Evolutionary conservation across 2,888 invertebrate genomes (phyloP), one percentile per base, ranked within the genome.

Genomic region (Cephus spinipes): DNA sequence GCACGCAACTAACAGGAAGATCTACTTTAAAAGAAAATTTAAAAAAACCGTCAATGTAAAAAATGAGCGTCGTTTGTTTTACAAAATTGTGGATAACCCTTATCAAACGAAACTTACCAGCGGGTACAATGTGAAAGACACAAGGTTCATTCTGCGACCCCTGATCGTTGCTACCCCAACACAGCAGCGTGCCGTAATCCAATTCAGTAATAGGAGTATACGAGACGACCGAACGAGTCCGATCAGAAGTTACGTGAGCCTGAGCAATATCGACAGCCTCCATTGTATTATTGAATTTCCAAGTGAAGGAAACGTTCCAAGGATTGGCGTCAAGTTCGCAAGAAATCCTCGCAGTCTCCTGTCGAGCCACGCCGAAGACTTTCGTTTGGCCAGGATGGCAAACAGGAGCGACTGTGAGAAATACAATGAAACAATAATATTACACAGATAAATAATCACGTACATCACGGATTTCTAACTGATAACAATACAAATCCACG

Each of bases 321-420:
- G 97, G 97, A 89, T 96, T 96, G 0, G 96, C 95, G 83, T 96
- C 95, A 71, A 96, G 92, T 86, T 95, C 94, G 91, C 96, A 96
- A n/a, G 93, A 92, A 82, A 96, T 94, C 87, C 93, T 93, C 69
- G 94, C 94, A 12, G 93, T 93, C 90, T 96, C 96, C 82, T 94
- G 94, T 30, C 95, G 92, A 15, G 95, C 96, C n/a, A 95, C 95
- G 35, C 96, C 96, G 88, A 95, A 95, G 23, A 94, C 93, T 83
- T 93, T 94, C 76, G 94, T 93, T 89, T 96, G 96, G 55, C 94
- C 94, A 0, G 94, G 93, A 74, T 94, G 93, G 87, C 96, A 96
- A 30, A 95, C 93, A 23, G 96, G 96, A 31, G 94, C 94, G 92
- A 95, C 96, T 96, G 23, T 2, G 1, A 2, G 2, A 55, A 23